Evolutionary conservation across 2,113 vertebrate genomes (phyloP), one percentile per base, ranked within the genome.

Genomic region (Vulpes vulpes): DNA sequence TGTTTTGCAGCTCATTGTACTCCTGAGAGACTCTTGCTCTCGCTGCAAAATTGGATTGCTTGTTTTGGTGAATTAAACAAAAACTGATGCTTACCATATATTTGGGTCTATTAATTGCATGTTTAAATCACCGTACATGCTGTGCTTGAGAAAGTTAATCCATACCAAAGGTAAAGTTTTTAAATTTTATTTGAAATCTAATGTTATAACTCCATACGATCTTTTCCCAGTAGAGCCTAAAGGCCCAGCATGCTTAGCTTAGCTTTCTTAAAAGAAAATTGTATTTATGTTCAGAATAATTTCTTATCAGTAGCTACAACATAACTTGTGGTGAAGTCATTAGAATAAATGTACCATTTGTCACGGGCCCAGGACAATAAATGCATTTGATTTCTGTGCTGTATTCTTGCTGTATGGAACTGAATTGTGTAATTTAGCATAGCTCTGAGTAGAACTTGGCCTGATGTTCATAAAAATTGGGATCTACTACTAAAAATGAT

Each of bases 241-340:
- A 78, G 14, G 2, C 8, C 60, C 25, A 60, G 9, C 22, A 35
- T 73, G 35, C 60, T 74, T 81, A 22, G 90, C 84, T 95, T 32
- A 76, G 55, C 27, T 94, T 80, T 92, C 60, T 82, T 94, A n/a
- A 91, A 78, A 96, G 78, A 73, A 94, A 87, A 89, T 71, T 76
- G 11, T 87, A 74, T 84, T 74, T 30, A 79, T 94, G 69, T 91
- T 95, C 38, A 94, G 62, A 95, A 81, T 92, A 94, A 88, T 30
- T 92, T 89, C 96, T 80, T 93, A 83, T 90, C 57, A 73, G 74
- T 81, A 94, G 25, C 74, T 91, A 80, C n/a, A 89, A 30, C 20
- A n/a, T 65, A 88, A 60, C 53, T 23, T 49, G 11, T 32, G 7
- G 8, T 51, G 7, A 71, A 27, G 12, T n/a, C 17, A 51, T 95